Conservation (phyloP, 30 jellyfish, hydroid and myxozoan species). For the Phacellophora camtschatica region DNA sequence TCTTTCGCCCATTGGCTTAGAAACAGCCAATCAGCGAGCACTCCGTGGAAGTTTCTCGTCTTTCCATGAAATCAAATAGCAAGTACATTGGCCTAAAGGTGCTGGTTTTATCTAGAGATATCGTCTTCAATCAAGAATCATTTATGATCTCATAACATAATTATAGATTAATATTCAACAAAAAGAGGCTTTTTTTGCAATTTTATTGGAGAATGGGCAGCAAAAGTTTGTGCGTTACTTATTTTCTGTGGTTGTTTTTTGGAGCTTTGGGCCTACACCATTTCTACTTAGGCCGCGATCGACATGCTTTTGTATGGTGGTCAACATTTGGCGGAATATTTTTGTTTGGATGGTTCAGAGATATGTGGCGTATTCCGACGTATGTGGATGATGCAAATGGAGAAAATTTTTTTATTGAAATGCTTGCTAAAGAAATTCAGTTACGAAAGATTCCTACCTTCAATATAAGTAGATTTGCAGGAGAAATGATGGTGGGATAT, state of each 20-base stretch:
- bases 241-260: conserved; percentile 86
- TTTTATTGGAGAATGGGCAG: conserved; percentile 70
- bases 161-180: no score
- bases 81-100: no score
- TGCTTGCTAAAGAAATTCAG: conserved; percentile 58
- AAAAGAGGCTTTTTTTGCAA: no score
- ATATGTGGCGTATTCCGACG: conserved; percentile 96
- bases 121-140: no score
- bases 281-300: conserved; percentile 92
- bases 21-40: conserved; percentile 12
- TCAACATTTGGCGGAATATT: conserved; percentile 94
- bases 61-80: conserved; percentile 24
- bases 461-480: conserved; percentile 79
- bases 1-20: conserved; percentile 23
- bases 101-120: no score
- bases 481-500: conserved; percentile 90
- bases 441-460: conserved; percentile 78
- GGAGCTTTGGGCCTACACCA: conserved; percentile 96
- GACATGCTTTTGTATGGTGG: conserved; percentile 97
- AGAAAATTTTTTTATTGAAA: conserved; percentile 61
- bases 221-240: conserved; percentile 79
- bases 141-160: no score
- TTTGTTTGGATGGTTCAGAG: conserved; percentile 92
- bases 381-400: conserved; percentile 97
- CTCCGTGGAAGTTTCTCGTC: conserved; percentile 33